Evolutionary conservation across 1,140 invertebrate species (phyloP).

Genomic region (Idris sp.): DNA sequence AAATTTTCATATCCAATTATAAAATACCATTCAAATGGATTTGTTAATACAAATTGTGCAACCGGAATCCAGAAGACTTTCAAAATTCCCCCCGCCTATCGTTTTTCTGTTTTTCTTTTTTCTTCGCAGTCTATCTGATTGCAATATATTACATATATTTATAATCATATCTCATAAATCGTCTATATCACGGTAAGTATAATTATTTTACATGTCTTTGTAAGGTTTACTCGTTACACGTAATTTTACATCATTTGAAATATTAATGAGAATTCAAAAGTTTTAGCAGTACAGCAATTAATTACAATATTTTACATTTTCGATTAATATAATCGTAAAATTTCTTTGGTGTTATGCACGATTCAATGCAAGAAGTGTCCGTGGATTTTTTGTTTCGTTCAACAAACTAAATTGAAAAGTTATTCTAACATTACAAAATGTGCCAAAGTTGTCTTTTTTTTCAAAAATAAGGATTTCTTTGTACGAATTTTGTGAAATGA

Average conservation of each 20-base stretch:
- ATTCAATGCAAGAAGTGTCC: too few species aligned
- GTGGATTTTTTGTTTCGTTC: too few species aligned
- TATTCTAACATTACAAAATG: too few species aligned
- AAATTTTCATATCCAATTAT: conserved; percentile 24
- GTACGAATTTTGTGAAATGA: conserved; percentile 3
- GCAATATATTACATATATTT: conserved; percentile 72
- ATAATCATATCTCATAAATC: conserved; percentile 65
- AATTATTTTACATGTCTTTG: conserved; percentile 69
- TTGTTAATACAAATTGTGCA: conserved; percentile 37
- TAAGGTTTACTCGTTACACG: conserved; percentile 50
- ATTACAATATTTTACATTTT: conserved; percentile 77
- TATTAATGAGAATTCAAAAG: conserved; percentile 66
- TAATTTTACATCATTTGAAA: conserved; percentile 66
- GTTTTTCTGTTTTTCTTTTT: too few species aligned
- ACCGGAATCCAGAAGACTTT: conserved; percentile 52
- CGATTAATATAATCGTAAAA: conserved; percentile 54
- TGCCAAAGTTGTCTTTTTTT: too few species aligned
- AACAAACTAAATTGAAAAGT: too few species aligned
- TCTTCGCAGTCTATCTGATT: conserved; percentile 64
- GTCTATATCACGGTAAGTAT: conserved; percentile 69
- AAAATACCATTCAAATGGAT: conserved; percentile 39
- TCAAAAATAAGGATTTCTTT: too few species aligned
- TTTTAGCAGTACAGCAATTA: conserved; percentile 70
- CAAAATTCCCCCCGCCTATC: conserved; percentile 29
- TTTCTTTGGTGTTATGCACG: conserved; percentile 49